Base-by-base conservation (phyloP, 2,113 vertebrate species). In the Megaceryle maxima region DNA sequence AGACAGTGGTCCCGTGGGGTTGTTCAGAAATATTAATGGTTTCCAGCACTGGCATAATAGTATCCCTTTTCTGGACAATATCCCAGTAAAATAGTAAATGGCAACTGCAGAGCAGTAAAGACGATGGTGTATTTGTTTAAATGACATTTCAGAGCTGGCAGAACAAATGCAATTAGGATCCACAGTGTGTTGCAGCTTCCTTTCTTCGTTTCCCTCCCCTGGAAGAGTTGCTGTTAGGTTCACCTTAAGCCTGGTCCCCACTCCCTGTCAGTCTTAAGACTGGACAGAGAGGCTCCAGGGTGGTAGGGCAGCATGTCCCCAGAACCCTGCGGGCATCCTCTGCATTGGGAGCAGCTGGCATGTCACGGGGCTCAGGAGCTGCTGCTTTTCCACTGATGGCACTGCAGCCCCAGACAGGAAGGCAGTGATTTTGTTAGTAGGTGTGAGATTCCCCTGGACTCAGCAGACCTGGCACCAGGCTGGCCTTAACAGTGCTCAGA, bases 61-160 rank as follows among this genome's bases (percentile, higher is more conserved):
- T 89, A 94, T 92, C 91, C 80, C 68, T 91, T 94, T 92, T 86
- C 87, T 96, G 95, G 96, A 81, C 67, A 66, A 79, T 78, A 95
- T 96, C 96, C 96, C 95, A 91, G 95, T 87, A 73, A 95, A 97
- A 96, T 78, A 94, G 89, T 94, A 97, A 97, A 97, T 95, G 92
- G 93, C 87, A 92, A 88, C 91, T 82, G 90, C 93, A 94, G 84
- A 95, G 94, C 92, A 92, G 93, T 94, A 92, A 92, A 94, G 89
- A 67, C 37, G 0, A 44, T 37, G 66, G 69, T 2, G 2, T 95
- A 57, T 92, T 84, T 91, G 88, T 94, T 87, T 95, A 94, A 96
- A 50, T 88, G 92, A 92, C 56, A 15, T 78, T 93, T 87, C 56
- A 63, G 88, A 97, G 92, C 79, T 90, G 67, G 94, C 94, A 93